These are phyloP conservation scores for Augochlora pura DNA, from an alignment of 1,140 invertebrate genomes.

Conservation along the genomic window DNA sequence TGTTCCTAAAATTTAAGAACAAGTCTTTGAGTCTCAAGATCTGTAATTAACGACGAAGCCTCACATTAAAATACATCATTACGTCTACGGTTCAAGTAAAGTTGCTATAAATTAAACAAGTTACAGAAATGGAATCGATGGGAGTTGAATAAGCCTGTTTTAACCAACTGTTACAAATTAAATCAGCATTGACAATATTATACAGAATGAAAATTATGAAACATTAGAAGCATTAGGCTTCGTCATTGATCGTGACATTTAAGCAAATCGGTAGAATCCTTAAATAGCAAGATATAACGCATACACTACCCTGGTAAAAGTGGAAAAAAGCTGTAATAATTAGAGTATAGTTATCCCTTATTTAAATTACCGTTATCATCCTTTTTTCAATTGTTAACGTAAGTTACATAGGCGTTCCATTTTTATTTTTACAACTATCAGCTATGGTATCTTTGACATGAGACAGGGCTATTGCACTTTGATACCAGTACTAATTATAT, in stretches of 20 bases:
- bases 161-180: not conserved
- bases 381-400: constrained; percentile 63
- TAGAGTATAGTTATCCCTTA: constrained; percentile 62
- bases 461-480: constrained; percentile 66
- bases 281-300: constrained; percentile 42
- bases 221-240: constrained; percentile 19
- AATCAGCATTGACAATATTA: constrained; percentile 1
- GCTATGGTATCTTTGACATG: constrained; percentile 55
- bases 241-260: constrained; percentile 28
- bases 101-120: constrained; percentile 14
- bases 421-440: constrained; percentile 48
- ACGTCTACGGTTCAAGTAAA: constrained; percentile 13
- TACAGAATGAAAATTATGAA: not conserved
- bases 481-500: constrained; percentile 42
- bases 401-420: constrained; percentile 62
- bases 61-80: constrained; percentile 27
- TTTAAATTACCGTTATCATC: constrained; percentile 63
- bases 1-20: constrained; percentile 40
- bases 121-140: not conserved
- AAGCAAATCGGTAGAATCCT: constrained; percentile 38
- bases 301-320: constrained; percentile 60
- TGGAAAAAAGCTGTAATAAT: constrained; percentile 60
- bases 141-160: not conserved
- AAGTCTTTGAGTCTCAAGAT: constrained; percentile 49
- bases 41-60: constrained; percentile 41